Evolutionary conservation across 2,888 invertebrate species (phyloP).

Genomic region (Monochamus alternatus): DNA sequence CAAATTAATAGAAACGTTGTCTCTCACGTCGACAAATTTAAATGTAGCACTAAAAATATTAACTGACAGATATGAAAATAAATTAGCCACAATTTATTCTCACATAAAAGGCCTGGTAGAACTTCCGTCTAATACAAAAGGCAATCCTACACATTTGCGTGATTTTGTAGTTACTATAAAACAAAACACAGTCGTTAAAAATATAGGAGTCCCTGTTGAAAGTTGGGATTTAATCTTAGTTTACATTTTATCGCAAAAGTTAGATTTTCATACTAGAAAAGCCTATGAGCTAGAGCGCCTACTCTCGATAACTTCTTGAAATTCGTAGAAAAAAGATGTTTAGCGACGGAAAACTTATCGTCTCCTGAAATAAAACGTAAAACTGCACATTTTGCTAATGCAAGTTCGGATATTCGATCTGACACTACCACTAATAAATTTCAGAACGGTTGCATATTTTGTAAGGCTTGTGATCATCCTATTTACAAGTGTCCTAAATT

Average conservation of each 20-base stretch:
- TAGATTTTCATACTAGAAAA: neutral
- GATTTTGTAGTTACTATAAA: conserved; percentile 9
- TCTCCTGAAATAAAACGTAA: neutral
- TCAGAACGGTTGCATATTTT: neutral
- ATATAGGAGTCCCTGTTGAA: neutral
- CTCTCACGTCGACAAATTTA: no score
- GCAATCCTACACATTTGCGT: neutral
- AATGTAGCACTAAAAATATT: no score
- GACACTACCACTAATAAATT: neutral
- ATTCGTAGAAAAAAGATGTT: conserved; percentile 12
- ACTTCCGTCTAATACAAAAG: neutral
- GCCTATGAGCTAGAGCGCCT: conserved; percentile 3
- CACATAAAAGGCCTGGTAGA: no score
- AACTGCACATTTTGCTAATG: neutral
- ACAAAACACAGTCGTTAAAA: neutral
- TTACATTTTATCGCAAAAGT: neutral
- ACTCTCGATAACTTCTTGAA: neutral
- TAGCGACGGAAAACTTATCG: neutral
- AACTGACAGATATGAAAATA: no score
- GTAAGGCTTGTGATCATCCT: neutral
- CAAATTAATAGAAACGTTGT: no score
- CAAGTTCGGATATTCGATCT: neutral
- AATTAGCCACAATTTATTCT: no score
- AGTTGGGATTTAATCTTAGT: neutral
- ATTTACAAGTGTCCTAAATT: neutral